Evolutionary conservation across 2,113 vertebrate genomes (phyloP).

Genomic region (Austrofundulus limnaeus): DNA sequence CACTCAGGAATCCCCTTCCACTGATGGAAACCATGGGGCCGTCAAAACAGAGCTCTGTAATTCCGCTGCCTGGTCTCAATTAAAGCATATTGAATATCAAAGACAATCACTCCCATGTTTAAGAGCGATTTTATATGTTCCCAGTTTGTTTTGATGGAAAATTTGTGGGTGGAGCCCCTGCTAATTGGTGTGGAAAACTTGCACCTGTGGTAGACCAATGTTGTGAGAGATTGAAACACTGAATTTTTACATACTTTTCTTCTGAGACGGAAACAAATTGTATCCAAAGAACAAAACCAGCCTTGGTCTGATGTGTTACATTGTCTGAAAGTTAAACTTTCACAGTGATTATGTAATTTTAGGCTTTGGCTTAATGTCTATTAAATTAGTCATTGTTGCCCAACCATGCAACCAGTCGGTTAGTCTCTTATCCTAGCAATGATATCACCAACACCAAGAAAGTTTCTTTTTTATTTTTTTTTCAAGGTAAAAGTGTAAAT

Average conservation of each 20-base stretch:
- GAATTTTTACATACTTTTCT: slow-evolving; percentile 69
- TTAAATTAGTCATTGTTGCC: slow-evolving; percentile 27
- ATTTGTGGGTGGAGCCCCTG: slow-evolving; percentile 75
- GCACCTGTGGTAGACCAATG: slow-evolving; percentile 79
- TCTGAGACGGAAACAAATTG: slow-evolving; percentile 51
- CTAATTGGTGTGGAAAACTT: slow-evolving; percentile 79
- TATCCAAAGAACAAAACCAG: slow-evolving; percentile 65
- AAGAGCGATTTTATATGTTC: slow-evolving; percentile 71
- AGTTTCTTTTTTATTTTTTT: not conserved
- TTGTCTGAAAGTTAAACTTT: slow-evolving; percentile 60
- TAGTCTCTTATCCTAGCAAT: not conserved
- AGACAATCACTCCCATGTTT: slow-evolving; percentile 76
- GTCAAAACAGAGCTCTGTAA: slow-evolving; percentile 68
- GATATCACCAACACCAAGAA: not conserved
- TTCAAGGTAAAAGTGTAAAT: not conserved
- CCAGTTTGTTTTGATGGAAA: slow-evolving; percentile 76
- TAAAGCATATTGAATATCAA: slow-evolving; percentile 77
- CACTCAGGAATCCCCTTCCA: slow-evolving; percentile 75
- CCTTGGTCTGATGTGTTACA: slow-evolving; percentile 53
- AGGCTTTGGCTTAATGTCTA: slow-evolving; percentile 13
- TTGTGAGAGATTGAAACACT: slow-evolving; percentile 73
- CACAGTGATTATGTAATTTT: slow-evolving; percentile 33
- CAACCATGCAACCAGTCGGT: slow-evolving; percentile 20
- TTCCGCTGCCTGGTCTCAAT: slow-evolving; percentile 74
- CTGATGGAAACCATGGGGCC: slow-evolving; percentile 69